Percentiles rank a stretch among this genome's conserved stretches.
These are phyloP conservation scores for Phyllostomus discolor DNA, from an alignment of 2,113 vertebrate species.

Conservation along the genomic window DNA sequence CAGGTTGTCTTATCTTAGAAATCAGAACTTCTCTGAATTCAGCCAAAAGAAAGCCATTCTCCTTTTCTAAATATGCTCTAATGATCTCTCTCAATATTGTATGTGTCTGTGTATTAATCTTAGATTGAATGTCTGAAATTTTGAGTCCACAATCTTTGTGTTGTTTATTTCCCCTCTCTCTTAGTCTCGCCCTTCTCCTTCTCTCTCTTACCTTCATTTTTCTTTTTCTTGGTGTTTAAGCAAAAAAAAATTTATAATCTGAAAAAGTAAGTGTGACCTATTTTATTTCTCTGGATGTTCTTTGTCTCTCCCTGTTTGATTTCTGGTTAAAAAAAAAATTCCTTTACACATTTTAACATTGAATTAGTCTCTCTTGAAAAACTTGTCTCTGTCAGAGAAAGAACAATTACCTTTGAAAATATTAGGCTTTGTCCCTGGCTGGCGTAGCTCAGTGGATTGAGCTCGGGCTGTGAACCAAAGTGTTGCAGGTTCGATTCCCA, in stretches of 20 bases:
- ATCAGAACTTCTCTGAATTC: slow-evolving; percentile 41
- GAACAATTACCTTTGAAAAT: slow-evolving; percentile 17
- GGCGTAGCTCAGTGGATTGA: too few species aligned
- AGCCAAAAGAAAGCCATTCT: background rate
- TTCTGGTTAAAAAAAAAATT: background rate
- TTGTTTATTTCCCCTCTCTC: background rate
- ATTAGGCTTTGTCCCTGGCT: background rate
- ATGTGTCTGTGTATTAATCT: background rate
- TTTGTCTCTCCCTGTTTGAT: slow-evolving; percentile 18
- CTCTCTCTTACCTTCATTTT: background rate
- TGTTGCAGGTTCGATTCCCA: too few species aligned
- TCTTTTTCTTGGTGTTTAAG: slow-evolving; percentile 21
- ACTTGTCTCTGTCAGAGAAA: background rate
- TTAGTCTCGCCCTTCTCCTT: background rate
- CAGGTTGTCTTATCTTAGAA: slow-evolving; percentile 24
- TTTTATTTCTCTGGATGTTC: background rate
- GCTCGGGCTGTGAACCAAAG: too few species aligned
- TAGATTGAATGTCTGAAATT: slow-evolving; percentile 4
- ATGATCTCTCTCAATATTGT: background rate
- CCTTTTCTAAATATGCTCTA: slow-evolving; percentile 13
- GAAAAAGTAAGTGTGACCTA: slow-evolving; percentile 1
- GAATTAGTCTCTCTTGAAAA: slow-evolving; percentile 3
- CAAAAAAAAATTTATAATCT: background rate
- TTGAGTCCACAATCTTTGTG: background rate
- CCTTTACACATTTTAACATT: slow-evolving; percentile 25